A percentile compares a stretch with the other conserved stretches of the same genome.
Evolutionary conservation across 1,140 invertebrate species (phyloP).

Genomic region (Rhopalosiphum padi): DNA sequence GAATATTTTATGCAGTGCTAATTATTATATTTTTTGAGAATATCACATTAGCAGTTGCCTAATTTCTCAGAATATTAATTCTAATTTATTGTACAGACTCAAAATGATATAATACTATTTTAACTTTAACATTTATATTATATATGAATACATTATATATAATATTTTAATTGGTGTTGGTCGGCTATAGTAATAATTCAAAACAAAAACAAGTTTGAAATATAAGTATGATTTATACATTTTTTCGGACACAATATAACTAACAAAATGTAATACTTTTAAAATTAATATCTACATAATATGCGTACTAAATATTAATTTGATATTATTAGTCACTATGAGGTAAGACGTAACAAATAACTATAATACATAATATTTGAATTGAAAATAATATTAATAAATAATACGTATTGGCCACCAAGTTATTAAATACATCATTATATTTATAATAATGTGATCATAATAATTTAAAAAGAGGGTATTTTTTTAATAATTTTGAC

Average conservation of each 20-base stretch:
- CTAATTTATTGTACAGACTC: background rate
- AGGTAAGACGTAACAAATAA: too few relatives aligned
- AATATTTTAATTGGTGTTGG: background rate
- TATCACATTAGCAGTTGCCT: background rate
- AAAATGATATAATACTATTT: background rate
- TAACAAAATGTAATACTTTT: background rate
- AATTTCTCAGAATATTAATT: constrained; percentile 5
- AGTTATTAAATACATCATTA: background rate
- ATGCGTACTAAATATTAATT: background rate
- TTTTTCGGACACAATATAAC: background rate
- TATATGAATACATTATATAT: background rate
- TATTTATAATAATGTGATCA: background rate
- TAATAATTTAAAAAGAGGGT: background rate
- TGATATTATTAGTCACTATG: background rate
- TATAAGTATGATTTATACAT: background rate
- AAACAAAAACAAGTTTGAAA: background rate
- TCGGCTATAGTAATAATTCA: background rate
- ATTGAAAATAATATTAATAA: background rate
- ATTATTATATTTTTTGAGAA: constrained; percentile 11
- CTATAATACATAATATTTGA: background rate
- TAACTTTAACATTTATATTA: background rate
- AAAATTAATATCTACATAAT: background rate
- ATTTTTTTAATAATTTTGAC: background rate
- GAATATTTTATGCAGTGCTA: background rate
- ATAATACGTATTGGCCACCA: background rate